Conservation (phyloP, 2,113 vertebrate species). For the Alexandromys fortis region DNA sequence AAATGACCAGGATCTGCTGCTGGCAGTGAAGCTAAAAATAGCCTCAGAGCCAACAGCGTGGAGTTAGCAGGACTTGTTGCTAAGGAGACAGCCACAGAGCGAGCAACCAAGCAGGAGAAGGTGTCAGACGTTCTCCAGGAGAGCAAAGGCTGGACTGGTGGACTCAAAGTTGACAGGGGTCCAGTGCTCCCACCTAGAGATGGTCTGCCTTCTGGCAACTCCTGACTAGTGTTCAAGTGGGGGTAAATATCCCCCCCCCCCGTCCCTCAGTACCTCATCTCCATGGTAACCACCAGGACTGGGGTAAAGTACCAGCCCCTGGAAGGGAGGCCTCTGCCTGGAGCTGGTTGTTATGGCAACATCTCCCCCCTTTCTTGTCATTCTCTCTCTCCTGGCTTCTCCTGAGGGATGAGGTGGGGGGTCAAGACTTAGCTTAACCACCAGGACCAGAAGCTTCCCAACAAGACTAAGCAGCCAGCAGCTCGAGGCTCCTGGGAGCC, state of each 20-base stretch:
- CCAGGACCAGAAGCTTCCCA: conserved; percentile 50
- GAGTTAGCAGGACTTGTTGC: conserved; percentile 77
- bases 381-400: conserved; percentile 70
- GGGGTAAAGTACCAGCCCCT: conserved; percentile 79
- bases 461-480: background rate
- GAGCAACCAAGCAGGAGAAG: conserved; percentile 58
- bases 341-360: conserved; percentile 82
- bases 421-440: conserved; percentile 53
- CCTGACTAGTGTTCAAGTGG: conserved; percentile 62
- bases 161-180: conserved; percentile 43
- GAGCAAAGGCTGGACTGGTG: conserved; percentile 50
- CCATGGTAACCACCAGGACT: conserved; percentile 80
- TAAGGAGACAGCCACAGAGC: conserved; percentile 76
- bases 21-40: conserved; percentile 80
- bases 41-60: conserved; percentile 60
- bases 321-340: conserved; percentile 79
- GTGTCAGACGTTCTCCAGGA: background rate
- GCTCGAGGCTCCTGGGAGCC: conserved; percentile 12
- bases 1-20: conserved; percentile 71
- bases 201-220: conserved; percentile 68
- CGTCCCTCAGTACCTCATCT: conserved; percentile 74
- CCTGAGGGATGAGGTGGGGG: conserved; percentile 58
- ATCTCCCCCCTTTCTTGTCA: conserved; percentile 53
- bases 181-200: conserved; percentile 57
- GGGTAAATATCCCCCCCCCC: conserved; percentile 58